phyloP scores from a whole-genome alignment of 2,797 vertebrate genomes.

The Mormyrus hasselquistii region DNA sequence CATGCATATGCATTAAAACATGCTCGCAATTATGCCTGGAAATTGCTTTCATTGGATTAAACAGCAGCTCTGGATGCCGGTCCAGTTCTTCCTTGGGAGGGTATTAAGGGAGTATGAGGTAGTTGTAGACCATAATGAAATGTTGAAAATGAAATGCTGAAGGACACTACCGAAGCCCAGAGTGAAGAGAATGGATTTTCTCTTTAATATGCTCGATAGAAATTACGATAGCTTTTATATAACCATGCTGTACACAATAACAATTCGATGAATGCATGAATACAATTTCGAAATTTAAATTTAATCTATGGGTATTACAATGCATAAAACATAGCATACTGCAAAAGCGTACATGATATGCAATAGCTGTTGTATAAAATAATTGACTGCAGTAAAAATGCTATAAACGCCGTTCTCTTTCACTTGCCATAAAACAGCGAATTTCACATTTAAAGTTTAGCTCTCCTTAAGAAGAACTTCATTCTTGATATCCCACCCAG shows the following conservation, averaged over 20 bases:
- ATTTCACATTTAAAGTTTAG: conserved; percentile 1
- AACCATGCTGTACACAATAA: conserved; percentile 3
- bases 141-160: conserved; percentile 21
- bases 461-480: not conserved
- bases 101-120: conserved; percentile 52
- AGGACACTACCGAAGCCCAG: conserved; percentile 8
- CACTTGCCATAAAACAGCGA: not conserved
- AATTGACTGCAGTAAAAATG: conserved; percentile 10
- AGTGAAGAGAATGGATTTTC: conserved; percentile 17
- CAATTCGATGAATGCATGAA: conserved; percentile 9
- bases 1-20: conserved; percentile 99
- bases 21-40: conserved; percentile 99
- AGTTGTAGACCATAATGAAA: conserved; percentile 24
- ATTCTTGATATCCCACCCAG: conserved; percentile 16
- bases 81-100: conserved; percentile 63
- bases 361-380: conserved; percentile 6
- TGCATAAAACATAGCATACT: not conserved
- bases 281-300: conserved; percentile 7
- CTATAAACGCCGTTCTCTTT: not conserved
- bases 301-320: not conserved
- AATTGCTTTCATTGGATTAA: conserved; percentile 98
- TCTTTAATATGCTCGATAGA: conserved; percentile 17
- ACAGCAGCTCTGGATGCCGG: conserved; percentile 72
- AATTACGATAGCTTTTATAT: conserved; percentile 11
- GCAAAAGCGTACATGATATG: not conserved